phyloP scores from a whole-genome alignment of 2,113 vertebrate species.

The Dolichotis patagonum region DNA sequence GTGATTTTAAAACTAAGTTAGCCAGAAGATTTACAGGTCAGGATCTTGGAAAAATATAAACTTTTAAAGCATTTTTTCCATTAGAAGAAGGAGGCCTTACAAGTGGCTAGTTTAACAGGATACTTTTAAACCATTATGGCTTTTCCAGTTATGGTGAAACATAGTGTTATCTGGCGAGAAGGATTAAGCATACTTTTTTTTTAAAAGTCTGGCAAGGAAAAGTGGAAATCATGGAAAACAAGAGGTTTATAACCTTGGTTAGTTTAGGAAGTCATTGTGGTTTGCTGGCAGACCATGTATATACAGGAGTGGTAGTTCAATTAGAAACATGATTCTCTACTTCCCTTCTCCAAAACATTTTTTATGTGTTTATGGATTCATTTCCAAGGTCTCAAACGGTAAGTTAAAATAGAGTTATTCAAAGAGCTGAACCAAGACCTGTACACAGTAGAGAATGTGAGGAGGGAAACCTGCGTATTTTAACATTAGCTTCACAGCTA shows the following conservation, averaged over 20 bases:
- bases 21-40: slow-evolving; percentile 4
- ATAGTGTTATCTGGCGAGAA: slow-evolving; percentile 38
- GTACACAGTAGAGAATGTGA: slow-evolving; percentile 24
- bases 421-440: slow-evolving; percentile 22
- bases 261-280: slow-evolving; percentile 50
- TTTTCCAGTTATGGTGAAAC: slow-evolving; percentile 50
- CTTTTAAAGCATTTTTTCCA: slow-evolving; percentile 41
- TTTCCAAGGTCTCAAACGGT: slow-evolving; percentile 33
- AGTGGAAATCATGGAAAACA: slow-evolving; percentile 57
- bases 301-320: slow-evolving; percentile 29
- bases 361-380: slow-evolving; percentile 36
- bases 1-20: slow-evolving; percentile 16
- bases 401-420: slow-evolving; percentile 51
- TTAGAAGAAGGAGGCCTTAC: slow-evolving; percentile 33
- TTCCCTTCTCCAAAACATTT: slow-evolving; percentile 58
- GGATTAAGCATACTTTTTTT: background rate
- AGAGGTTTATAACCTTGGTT: slow-evolving; percentile 25
- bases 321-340: slow-evolving; percentile 53
- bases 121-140: slow-evolving; percentile 29
- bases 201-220: slow-evolving; percentile 20
- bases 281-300: background rate
- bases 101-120: slow-evolving; percentile 40
- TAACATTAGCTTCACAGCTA: slow-evolving; percentile 18
- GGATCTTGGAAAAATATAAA: slow-evolving; percentile 45
- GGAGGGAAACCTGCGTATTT: slow-evolving; percentile 38